Percentiles rank a stretch among this genome's conserved stretches.
Conservation (phyloP, 2,113 vertebrate species). For the Xenopus laevis region DNA sequence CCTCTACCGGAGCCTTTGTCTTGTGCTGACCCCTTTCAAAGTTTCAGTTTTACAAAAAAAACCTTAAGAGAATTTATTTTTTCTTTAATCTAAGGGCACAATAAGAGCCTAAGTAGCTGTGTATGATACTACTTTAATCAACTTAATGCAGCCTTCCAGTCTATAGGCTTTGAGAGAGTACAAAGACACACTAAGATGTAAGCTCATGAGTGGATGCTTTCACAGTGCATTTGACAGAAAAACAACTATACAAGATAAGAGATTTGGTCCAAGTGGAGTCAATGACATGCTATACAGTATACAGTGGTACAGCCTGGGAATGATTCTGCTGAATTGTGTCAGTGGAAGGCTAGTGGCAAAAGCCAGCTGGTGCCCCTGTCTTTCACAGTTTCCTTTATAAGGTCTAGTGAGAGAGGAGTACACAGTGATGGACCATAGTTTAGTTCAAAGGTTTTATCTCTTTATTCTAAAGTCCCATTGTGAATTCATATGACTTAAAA, state of each 20-base stretch:
- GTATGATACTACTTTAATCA: conserved; percentile 90
- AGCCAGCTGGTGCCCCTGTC: conserved; percentile 68
- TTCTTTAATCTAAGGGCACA: conserved; percentile 93
- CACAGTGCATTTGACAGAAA: conserved; percentile 64
- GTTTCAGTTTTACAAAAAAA: conserved; percentile 71
- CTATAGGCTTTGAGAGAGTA: conserved; percentile 72
- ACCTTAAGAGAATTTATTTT: conserved; percentile 65
- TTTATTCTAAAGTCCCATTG: conserved; percentile 96
- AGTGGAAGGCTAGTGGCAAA: conserved; percentile 66
- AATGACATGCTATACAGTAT: conserved; percentile 52
- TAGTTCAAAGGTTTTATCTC: conserved; percentile 97
- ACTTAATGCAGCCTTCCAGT: conserved; percentile 86
- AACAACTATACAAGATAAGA: conserved; percentile 64
- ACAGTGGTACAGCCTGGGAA: conserved; percentile 66
- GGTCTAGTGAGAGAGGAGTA: conserved; percentile 78
- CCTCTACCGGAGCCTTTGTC: conserved; percentile 79
- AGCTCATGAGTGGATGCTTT: conserved; percentile 69
- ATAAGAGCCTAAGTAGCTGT: conserved; percentile 78
- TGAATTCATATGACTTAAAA: conserved; percentile 93
- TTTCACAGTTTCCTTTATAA: conserved; percentile 73
- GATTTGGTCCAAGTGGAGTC: conserved; percentile 64
- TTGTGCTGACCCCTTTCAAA: conserved; percentile 90
- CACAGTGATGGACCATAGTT: conserved; percentile 88
- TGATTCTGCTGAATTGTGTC: conserved; percentile 70
- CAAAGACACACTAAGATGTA: conserved; percentile 87